Percentiles rank a stretch among this genome's conserved stretches.
These are phyloP conservation scores for Streblospio benedicti DNA, from an alignment of 1,140 invertebrate species.

Conservation along the genomic window DNA sequence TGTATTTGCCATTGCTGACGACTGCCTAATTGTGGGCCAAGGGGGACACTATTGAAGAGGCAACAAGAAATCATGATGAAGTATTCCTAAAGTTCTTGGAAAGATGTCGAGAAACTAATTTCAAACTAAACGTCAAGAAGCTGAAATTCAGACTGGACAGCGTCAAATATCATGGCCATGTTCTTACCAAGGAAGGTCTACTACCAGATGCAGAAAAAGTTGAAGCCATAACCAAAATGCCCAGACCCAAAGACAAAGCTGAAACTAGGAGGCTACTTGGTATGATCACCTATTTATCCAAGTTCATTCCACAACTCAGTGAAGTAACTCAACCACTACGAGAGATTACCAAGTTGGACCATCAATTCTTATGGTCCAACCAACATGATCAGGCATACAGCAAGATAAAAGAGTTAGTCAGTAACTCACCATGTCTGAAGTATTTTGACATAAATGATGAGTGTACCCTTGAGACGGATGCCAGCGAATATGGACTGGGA, in stretches of 20 bases:
- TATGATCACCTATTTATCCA: too few relatives aligned
- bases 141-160: neutral
- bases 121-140: slow-evolving; percentile 6
- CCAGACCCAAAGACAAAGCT: too few relatives aligned
- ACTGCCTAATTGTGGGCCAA: neutral
- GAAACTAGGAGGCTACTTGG: too few relatives aligned
- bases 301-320: slow-evolving; percentile 23
- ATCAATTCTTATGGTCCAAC: neutral
- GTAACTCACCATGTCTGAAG: neutral
- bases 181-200: neutral
- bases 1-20: neutral
- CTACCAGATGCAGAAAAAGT: too few relatives aligned
- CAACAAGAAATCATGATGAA: neutral
- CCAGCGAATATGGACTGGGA: slow-evolving; percentile 40
- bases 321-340: slow-evolving; percentile 21
- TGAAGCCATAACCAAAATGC: too few relatives aligned
- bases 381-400: neutral
- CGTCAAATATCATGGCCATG: neutral
- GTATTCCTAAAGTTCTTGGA: slow-evolving; percentile 9
- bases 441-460: neutral
- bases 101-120: neutral
- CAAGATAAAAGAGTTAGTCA: slow-evolving; percentile 1
- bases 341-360: slow-evolving; percentile 5
- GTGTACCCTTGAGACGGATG: too few relatives aligned
- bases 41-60: neutral